Evolutionary conservation across 2,797 vertebrate genomes (phyloP).

Genomic region (Melopsittacus undulatus): DNA sequence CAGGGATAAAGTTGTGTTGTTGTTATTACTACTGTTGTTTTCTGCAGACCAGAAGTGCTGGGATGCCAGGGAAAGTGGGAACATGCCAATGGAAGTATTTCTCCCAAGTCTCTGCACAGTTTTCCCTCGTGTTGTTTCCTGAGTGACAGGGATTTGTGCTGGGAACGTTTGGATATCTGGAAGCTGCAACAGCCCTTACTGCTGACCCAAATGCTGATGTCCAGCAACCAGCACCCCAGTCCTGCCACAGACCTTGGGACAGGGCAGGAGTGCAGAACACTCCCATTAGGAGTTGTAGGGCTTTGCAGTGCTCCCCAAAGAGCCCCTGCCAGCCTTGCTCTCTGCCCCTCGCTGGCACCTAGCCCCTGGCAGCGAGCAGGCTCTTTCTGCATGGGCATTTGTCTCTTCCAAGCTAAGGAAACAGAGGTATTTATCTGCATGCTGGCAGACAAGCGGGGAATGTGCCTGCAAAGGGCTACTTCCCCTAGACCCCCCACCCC

Average conservation of each 20-base stretch:
- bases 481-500: fast-evolving
- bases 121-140: neutral
- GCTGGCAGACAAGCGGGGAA: neutral
- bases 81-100: conserved; percentile 14
- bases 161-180: neutral
- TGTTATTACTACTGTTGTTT: neutral
- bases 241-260: neutral
- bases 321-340: fast-evolving
- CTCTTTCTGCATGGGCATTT: neutral
- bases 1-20: neutral
- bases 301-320: neutral
- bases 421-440: neutral
- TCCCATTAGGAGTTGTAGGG: neutral
- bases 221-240: neutral
- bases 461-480: neutral
- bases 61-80: conserved; percentile 24
- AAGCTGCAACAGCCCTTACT: neutral
- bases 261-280: neutral
- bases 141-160: conserved; percentile 26
- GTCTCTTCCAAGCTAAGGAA: neutral
- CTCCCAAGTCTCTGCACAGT: neutral
- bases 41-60: neutral
- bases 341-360: neutral
- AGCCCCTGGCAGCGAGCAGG: neutral
- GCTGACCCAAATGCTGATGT: neutral